phyloP scores from a whole-genome alignment of 2,113 vertebrate genomes.

The Nycticorax nycticorax region DNA sequence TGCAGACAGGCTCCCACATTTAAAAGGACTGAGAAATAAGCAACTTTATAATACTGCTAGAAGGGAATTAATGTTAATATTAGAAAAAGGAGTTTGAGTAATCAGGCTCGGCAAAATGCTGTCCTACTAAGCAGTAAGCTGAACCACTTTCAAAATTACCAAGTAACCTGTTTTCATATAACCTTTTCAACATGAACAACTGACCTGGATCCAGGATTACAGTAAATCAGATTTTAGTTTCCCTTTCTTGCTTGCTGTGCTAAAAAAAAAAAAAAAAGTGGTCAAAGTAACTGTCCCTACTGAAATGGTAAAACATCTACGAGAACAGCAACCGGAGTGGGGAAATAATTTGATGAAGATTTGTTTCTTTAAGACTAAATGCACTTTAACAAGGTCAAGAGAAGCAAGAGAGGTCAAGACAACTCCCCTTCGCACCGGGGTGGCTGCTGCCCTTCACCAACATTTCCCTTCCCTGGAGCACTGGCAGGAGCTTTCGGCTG shows the following conservation, averaged over 20 bases:
- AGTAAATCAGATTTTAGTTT: neutral
- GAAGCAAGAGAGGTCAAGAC: neutral
- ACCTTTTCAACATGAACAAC: neutral
- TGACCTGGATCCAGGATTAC: neutral
- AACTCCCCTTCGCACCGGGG: neutral
- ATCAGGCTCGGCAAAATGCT: neutral
- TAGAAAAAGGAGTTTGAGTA: neutral
- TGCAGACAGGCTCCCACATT: neutral
- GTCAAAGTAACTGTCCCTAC: neutral
- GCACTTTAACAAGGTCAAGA: conserved; percentile 1
- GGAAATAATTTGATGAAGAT: neutral
- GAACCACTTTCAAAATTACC: neutral
- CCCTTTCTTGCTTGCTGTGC: neutral
- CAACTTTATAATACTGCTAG: neutral
- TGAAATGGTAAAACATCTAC: neutral
- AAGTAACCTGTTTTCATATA: neutral
- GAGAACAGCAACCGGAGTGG: neutral
- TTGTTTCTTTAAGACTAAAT: neutral
- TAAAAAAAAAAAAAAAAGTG: neutral
- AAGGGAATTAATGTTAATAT: neutral
- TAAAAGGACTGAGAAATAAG: neutral
- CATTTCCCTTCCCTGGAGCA: accelerated
- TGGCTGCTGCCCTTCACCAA: neutral
- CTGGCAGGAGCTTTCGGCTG: neutral
- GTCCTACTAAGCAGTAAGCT: neutral